Evolutionary conservation across 2,797 vertebrate species (phyloP).

Genomic region (Salmo trutta): DNA sequence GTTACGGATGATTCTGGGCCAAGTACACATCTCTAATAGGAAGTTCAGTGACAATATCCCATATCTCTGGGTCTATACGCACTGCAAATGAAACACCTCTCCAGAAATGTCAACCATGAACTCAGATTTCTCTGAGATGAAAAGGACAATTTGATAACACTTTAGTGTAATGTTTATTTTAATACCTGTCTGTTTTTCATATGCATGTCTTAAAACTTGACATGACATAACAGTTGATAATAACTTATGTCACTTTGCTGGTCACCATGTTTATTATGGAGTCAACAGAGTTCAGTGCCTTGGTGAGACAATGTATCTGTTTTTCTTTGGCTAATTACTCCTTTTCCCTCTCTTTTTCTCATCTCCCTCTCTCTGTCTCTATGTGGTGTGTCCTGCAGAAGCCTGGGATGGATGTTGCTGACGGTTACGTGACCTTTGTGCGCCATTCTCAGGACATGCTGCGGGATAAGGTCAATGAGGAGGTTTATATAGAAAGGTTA

Average conservation of each 20-base stretch:
- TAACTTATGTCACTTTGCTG: background rate
- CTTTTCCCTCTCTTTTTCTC: background rate
- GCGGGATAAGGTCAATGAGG: constrained; percentile 99
- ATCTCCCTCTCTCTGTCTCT: constrained; percentile 5
- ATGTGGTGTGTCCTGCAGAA: constrained; percentile 79
- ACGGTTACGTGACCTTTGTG: constrained; percentile 96
- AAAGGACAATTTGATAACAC: constrained; percentile 2
- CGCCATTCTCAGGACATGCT: constrained; percentile 99
- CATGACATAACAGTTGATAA: background rate
- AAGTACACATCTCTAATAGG: constrained; percentile 5
- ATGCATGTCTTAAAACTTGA: background rate
- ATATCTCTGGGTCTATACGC: constrained; percentile 4
- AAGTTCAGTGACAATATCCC: constrained; percentile 5
- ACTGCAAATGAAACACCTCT: constrained; percentile 40
- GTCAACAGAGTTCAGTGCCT: background rate
- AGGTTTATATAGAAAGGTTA: constrained; percentile 99
- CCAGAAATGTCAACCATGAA: constrained; percentile 5
- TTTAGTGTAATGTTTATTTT: background rate
- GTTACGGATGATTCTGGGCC: constrained; percentile 14
- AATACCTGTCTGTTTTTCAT: background rate
- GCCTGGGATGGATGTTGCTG: constrained; percentile 97
- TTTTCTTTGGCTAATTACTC: background rate
- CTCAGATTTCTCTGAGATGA: background rate
- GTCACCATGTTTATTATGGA: background rate
- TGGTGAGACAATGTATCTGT: background rate